Percentiles rank a stretch among this genome's conserved stretches.
These are phyloP conservation scores for Myotis davidii DNA, from an alignment of 2,113 vertebrate genomes.

Conservation along the genomic window DNA sequence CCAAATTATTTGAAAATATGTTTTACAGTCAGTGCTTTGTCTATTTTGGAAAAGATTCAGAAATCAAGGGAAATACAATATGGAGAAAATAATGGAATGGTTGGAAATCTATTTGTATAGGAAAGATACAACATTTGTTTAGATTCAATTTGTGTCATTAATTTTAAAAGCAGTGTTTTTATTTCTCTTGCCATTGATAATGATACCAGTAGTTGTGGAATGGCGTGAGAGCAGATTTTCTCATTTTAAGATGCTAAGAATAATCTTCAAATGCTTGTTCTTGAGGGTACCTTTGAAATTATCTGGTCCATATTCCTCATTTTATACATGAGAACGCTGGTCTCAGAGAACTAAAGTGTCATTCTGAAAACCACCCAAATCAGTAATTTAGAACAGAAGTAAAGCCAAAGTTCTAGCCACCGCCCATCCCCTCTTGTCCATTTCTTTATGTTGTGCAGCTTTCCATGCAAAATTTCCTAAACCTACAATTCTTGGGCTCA, in stretches of 20 bases:
- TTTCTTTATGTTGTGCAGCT: fast-evolving
- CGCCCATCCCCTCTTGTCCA: not conserved
- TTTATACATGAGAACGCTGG: not conserved
- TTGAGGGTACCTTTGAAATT: not conserved
- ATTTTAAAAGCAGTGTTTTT: not conserved
- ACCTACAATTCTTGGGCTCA: not conserved
- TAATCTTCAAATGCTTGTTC: not conserved
- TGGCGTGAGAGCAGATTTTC: not conserved
- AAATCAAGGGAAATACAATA: not conserved
- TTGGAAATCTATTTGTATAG: not conserved
- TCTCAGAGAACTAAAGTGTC: not conserved
- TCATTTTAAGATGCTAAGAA: not conserved
- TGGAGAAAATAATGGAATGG: not conserved
- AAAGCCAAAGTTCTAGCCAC: not conserved
- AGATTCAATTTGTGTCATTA: not conserved
- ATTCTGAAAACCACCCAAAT: not conserved
- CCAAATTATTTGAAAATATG: not conserved
- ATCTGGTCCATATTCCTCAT: not conserved
- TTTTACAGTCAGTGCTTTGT: not conserved
- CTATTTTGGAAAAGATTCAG: not conserved
- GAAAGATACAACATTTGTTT: not conserved
- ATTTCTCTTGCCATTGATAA: not conserved
- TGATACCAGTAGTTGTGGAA: not conserved
- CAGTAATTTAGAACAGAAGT: not conserved
- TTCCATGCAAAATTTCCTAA: not conserved